Percentiles rank a stretch among this genome's conserved stretches.
These are phyloP conservation scores for Lanius collurio DNA, from an alignment of 2,113 vertebrate species.

Conservation along the genomic window DNA sequence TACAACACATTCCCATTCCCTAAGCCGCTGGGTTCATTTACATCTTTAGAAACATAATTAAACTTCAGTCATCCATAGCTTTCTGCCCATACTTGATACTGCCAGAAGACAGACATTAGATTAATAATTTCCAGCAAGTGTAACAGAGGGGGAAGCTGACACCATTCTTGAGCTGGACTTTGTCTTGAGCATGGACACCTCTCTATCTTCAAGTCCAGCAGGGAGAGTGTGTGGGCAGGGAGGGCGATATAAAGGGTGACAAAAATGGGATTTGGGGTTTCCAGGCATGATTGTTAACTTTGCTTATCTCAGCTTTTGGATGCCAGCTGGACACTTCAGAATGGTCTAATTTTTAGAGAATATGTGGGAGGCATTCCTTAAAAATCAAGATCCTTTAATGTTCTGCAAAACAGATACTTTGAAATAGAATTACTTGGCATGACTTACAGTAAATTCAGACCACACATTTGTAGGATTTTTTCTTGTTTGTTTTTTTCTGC, in stretches of 20 bases:
- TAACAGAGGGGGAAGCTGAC: neutral
- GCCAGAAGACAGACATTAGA: neutral
- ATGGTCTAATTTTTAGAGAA: neutral
- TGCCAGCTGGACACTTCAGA: neutral
- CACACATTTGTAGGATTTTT: neutral
- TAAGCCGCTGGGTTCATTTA: constrained; percentile 6
- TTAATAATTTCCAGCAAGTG: neutral
- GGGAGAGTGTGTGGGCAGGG: fast-evolving
- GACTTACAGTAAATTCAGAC: neutral
- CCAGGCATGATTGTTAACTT: neutral
- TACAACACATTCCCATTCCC: neutral
- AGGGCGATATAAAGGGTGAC: neutral
- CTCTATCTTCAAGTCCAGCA: neutral
- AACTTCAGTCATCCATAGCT: constrained; percentile 26
- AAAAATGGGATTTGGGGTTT: neutral
- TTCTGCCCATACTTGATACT: neutral
- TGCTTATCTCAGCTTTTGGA: neutral
- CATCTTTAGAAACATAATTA: constrained; percentile 50
- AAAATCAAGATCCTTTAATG: neutral
- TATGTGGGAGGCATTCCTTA: neutral
- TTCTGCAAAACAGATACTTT: neutral
- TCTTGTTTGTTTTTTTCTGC: neutral
- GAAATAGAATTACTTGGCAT: neutral
- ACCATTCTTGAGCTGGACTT: neutral
- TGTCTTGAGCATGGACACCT: neutral